These are phyloP conservation scores for Periophthalmus modestus DNA, from an alignment of 2,113 vertebrate species.

Conservation along the genomic window DNA sequence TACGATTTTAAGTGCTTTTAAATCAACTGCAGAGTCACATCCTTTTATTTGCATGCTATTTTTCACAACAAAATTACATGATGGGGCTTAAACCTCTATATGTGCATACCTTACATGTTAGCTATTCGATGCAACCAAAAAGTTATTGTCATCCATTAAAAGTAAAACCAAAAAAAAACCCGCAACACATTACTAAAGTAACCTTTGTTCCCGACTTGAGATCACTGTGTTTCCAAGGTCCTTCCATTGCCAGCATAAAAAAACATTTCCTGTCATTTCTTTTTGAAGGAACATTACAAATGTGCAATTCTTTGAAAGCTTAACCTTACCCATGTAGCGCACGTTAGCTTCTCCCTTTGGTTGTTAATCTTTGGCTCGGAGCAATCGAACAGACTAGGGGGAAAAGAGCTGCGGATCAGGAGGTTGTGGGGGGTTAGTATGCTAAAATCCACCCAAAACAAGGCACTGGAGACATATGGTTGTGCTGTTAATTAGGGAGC, in stretches of 20 bases:
- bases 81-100: neutral
- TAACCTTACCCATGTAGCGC: conserved; percentile 36
- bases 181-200: no score
- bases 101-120: neutral
- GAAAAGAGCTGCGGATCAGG: conserved; percentile 38
- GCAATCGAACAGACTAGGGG: conserved; percentile 53
- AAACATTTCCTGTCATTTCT: conserved; percentile 18
- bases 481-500: conserved; percentile 74
- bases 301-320: conserved; percentile 51
- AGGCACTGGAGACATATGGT: conserved; percentile 66
- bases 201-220: no score
- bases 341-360: conserved; percentile 57
- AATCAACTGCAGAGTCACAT: no score
- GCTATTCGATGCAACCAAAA: neutral
- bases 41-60: no score
- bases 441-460: conserved; percentile 69
- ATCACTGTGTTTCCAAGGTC: neutral
- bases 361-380: conserved; percentile 67
- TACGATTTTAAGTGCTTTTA: no score
- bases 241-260: neutral
- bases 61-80: no score
- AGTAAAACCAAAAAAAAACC: no score
- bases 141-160: neutral
- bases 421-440: conserved; percentile 57
- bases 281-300: conserved; percentile 17